A percentile compares a stretch with the other conserved stretches of the same genome.
phyloP scores from a whole-genome alignment of 2,888 invertebrate genomes.

The Nephrotoma guestfalica region DNA sequence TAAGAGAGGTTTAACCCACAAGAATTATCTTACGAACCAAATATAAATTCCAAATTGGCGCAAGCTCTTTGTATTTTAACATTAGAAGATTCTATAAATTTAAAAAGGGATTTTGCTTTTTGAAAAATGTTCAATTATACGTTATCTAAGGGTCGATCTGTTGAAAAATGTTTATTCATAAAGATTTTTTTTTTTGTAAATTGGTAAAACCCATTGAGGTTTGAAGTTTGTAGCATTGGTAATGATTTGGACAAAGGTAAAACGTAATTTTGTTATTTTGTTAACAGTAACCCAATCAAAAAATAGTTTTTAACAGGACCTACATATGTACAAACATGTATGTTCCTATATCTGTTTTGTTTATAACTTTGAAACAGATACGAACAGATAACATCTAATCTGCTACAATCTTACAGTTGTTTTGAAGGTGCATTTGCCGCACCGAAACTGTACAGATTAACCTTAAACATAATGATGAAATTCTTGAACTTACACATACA shows the following conservation, averaged over 20 bases:
- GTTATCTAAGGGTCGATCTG: neutral
- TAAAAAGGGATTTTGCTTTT: neutral
- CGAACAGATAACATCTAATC: neutral
- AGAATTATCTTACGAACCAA: neutral
- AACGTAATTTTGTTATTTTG: neutral
- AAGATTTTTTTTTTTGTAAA: neutral
- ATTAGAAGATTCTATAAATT: neutral
- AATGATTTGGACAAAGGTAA: neutral
- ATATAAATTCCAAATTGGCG: neutral
- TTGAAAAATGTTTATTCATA: neutral
- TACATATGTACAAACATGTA: neutral
- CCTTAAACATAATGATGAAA: neutral
- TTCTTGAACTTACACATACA: neutral
- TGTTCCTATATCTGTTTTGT: neutral
- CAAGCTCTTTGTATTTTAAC: neutral
- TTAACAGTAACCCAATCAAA: neutral
- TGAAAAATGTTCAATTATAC: neutral
- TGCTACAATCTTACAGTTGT: neutral
- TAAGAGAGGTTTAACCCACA: neutral
- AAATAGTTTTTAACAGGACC: neutral
- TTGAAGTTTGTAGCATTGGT: neutral
- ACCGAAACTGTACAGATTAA: neutral
- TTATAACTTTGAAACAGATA: neutral
- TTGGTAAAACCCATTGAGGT: neutral
- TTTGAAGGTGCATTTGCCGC: neutral